Evolutionary conservation across 2,113 vertebrate genomes (phyloP).

Genomic region (Castor canadensis): DNA sequence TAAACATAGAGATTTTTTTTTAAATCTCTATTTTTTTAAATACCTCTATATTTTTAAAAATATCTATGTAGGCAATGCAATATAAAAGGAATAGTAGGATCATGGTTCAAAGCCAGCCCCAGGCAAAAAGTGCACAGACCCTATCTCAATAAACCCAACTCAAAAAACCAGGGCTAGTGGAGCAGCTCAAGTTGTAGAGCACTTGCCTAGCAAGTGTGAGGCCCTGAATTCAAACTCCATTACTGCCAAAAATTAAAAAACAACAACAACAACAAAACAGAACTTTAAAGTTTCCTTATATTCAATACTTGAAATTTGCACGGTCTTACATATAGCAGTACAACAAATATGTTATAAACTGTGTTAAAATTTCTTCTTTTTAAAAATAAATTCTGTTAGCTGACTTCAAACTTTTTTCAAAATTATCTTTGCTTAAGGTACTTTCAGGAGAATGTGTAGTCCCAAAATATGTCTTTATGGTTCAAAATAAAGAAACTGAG

Average conservation of each 20-base stretch:
- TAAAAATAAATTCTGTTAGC: neutral
- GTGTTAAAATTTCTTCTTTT: neutral
- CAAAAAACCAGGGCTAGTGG: too few relatives aligned
- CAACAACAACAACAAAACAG: neutral
- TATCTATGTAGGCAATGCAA: neutral
- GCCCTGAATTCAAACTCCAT: too few relatives aligned
- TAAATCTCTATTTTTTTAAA: too few relatives aligned
- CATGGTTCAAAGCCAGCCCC: too few relatives aligned
- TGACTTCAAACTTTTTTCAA: neutral
- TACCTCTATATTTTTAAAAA: too few relatives aligned
- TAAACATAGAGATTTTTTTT: neutral
- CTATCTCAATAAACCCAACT: too few relatives aligned
- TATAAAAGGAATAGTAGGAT: too few relatives aligned
- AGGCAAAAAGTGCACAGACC: too few relatives aligned
- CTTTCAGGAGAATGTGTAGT: neutral
- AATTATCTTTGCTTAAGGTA: neutral
- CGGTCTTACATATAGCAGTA: neutral
- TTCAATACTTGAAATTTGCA: neutral
- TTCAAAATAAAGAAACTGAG: neutral
- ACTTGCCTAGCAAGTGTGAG: too few relatives aligned
- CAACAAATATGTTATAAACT: neutral
- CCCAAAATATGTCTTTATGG: neutral
- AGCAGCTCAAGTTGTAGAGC: too few relatives aligned
- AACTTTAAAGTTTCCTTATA: neutral
- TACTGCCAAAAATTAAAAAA: too few relatives aligned